Percentiles rank a stretch among this genome's conserved stretches.
Conservation (phyloP, 2,888 invertebrate species). For the Scaptomyza reducta region DNA sequence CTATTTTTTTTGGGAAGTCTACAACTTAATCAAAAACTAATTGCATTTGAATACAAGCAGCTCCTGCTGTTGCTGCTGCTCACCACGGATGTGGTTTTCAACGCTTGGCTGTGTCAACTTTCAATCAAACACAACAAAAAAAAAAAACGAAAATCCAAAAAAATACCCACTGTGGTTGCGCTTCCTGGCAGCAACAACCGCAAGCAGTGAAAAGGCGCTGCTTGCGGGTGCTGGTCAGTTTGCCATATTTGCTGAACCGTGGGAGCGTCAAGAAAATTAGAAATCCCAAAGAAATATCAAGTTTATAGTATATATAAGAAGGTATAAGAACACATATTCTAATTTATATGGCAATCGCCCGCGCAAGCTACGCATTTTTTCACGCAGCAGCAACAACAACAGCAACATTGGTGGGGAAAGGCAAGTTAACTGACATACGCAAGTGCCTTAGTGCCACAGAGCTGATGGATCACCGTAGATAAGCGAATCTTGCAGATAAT, state of each 20-base stretch:
- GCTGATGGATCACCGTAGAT: conserved; percentile 83
- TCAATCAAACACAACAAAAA: conserved; percentile 77
- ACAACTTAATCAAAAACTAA: conserved; percentile 80
- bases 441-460: conserved; percentile 66
- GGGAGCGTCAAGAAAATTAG: conserved; percentile 64
- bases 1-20: conserved; percentile 63
- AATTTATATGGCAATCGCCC: conserved; percentile 76
- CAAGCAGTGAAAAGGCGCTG: conserved; percentile 49
- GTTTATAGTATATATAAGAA: conserved; percentile 5
- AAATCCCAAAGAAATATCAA: conserved; percentile 13
- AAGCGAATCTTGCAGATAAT: conserved; percentile 82
- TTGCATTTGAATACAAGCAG: conserved; percentile 74
- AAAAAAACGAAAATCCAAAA: conserved; percentile 1
- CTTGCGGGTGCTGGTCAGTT: conserved; percentile 76
- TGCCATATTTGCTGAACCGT: conserved; percentile 66
- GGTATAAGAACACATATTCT: conserved; percentile 64
- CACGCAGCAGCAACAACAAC: conserved; percentile 61
- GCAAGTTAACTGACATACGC: conserved; percentile 59
- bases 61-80: conserved; percentile 45
- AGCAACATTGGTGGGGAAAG: conserved; percentile 13
- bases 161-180: conserved; percentile 69
- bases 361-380: conserved; percentile 77
- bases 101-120: conserved; percentile 81
- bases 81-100: conserved; percentile 82
- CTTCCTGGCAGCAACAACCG: conserved; percentile 68